Evolutionary conservation across 2,797 vertebrate genomes (phyloP), one percentile per base, ranked within the genome.

Genomic region (Lindbergichthys nudifrons): DNA sequence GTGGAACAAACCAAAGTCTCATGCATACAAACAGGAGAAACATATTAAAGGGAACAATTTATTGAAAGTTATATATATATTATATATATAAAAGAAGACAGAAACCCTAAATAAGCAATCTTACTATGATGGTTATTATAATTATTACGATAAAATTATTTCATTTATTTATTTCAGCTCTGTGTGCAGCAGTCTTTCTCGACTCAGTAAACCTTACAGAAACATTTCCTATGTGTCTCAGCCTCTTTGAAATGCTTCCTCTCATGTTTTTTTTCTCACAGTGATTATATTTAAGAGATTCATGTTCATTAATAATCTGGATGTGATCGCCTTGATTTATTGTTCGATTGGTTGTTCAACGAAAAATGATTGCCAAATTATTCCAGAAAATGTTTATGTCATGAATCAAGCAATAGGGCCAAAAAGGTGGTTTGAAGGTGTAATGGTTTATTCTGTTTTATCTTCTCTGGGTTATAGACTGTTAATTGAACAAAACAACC

Each of bases 111-210:
- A 93, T 94, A 95, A 95, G 94, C 93, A 92, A 93, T 93, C 93
- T 89, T 95, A 94, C 91, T 94, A 94, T 94, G 93, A 94, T 91
- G 94, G 93, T 94, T 94, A 94, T 91, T 94, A 94, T 95, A 93
- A 94, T 95, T 95, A 93, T 94, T 93, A 94, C 85, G 92, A 94
- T 94, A 94, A 95, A 95, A 93, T 92, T 94, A 95, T 95, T 95
- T 94, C 93, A 93, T 93, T 94, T 95, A 95, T 95, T 95, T 95
- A 95, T 95, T 95, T 95, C 92, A 94, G 92, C 91, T 95, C 91
- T 93, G 92, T 95, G 94, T 95, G 93, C 87, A 92, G 93, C 93
- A 92, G 93, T 93, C 93, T 94, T 94, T 95, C 91, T 93, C 70
- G 93, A 93, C 92, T 94, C 93, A 95, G 94, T 95, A 95, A 95